Evolutionary conservation across 2,888 invertebrate genomes (phyloP).

Genomic region (Caenorhabditis sp.): DNA sequence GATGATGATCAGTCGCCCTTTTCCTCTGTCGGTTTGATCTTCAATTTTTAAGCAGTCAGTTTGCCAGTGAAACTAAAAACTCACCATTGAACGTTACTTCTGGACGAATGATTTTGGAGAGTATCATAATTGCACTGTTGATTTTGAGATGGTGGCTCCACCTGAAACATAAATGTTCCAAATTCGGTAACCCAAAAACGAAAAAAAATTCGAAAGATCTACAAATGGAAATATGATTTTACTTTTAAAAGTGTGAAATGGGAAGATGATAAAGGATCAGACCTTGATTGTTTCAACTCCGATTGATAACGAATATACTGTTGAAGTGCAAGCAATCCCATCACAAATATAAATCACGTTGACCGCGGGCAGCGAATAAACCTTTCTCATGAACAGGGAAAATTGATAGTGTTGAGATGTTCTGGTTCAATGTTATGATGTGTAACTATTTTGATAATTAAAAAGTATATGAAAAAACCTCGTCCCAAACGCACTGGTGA

Average conservation of each 20-base stretch:
- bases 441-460: not conserved
- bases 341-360: conserved; percentile 17
- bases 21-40: conserved; percentile 55
- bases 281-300: conserved; percentile 41
- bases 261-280: conserved; percentile 1
- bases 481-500: not conserved
- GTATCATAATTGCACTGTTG: conserved; percentile 39
- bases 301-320: conserved; percentile 44
- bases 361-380: not conserved
- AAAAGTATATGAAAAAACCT: conserved; percentile 12
- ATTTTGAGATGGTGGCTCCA: conserved; percentile 16
- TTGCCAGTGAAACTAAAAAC: conserved; percentile 14
- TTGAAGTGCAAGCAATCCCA: conserved; percentile 47
- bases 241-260: too few relatives aligned
- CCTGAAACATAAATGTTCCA: conserved; percentile 29
- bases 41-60: conserved; percentile 27
- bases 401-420: conserved; percentile 11
- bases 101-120: conserved; percentile 58
- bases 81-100: conserved; percentile 50
- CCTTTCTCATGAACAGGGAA: not conserved
- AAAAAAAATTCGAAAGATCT: not conserved
- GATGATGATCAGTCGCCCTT: conserved; percentile 44
- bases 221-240: too few relatives aligned
- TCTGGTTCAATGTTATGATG: not conserved
- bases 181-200: not conserved